Evolutionary conservation across 2,888 invertebrate genomes (phyloP).

Genomic region (Artemia sp.): DNA sequence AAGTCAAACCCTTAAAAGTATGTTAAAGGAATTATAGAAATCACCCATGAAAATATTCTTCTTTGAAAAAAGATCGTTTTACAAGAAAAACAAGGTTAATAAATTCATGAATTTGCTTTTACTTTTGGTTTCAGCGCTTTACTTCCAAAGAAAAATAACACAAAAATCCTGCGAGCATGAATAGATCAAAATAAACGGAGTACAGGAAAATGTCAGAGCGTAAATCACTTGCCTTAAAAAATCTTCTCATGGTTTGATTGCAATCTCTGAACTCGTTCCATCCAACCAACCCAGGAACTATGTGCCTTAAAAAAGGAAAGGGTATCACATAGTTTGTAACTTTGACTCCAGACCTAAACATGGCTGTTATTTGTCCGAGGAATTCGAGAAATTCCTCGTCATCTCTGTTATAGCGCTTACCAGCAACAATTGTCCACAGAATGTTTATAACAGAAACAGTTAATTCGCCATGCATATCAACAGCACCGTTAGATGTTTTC

Average conservation of each 20-base stretch:
- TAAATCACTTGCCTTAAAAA: neutral
- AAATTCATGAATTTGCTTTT: too few relatives aligned
- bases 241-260: neutral
- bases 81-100: too few relatives aligned
- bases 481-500: constrained; percentile 14
- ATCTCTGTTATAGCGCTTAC: constrained; percentile 21
- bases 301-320: neutral
- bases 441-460: constrained; percentile 21
- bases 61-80: too few relatives aligned
- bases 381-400: constrained; percentile 21
- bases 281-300: neutral
- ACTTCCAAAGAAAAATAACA: too few relatives aligned
- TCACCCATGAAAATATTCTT: too few relatives aligned
- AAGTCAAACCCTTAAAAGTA: too few relatives aligned
- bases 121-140: too few relatives aligned
- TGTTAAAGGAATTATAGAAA: too few relatives aligned
- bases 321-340: neutral
- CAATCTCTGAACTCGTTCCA: neutral
- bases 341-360: constrained; percentile 11
- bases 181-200: too few relatives aligned
- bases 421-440: constrained; percentile 20
- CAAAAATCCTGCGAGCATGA: too few relatives aligned
- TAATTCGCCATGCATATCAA: constrained; percentile 24
- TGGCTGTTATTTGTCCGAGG: constrained; percentile 14
- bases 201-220: neutral